Percentiles rank a stretch among this genome's conserved stretches.
phyloP scores from a whole-genome alignment of 2,113 vertebrate genomes.

The Pagrus major region DNA sequence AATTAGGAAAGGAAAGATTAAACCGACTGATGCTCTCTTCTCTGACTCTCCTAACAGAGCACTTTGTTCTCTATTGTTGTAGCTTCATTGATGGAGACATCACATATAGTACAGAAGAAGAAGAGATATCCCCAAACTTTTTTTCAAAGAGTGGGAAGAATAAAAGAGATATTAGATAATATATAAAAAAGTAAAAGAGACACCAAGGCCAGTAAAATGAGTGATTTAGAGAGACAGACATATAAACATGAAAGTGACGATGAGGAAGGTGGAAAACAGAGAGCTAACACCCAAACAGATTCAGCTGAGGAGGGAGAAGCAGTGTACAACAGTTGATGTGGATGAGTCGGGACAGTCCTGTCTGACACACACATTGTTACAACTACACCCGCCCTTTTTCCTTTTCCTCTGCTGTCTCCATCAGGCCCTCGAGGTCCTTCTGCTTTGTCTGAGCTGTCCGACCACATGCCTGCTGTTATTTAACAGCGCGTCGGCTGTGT shows the following conservation, averaged over 20 bases:
- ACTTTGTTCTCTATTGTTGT: neutral
- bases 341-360: constrained; percentile 62
- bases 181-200: neutral
- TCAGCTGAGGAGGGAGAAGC: constrained; percentile 30
- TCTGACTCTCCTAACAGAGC: constrained; percentile 6
- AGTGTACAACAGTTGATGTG: constrained; percentile 46
- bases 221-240: neutral
- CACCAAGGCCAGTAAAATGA: neutral
- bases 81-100: neutral
- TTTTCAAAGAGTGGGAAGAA: neutral
- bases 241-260: neutral
- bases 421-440: constrained; percentile 50
- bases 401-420: constrained; percentile 44
- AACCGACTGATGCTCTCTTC: constrained; percentile 20
- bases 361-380: constrained; percentile 46
- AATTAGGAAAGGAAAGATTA: constrained; percentile 26
- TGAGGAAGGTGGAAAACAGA: neutral
- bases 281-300: neutral
- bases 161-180: neutral
- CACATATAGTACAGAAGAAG: neutral
- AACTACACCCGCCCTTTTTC: constrained; percentile 65
- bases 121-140: neutral
- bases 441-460: constrained; percentile 55
- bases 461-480: constrained; percentile 57
- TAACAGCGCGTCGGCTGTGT: constrained; percentile 10